These are phyloP conservation scores for Cervus canadensis DNA, from an alignment of 2,113 vertebrate genomes.

Conservation along the genomic window DNA sequence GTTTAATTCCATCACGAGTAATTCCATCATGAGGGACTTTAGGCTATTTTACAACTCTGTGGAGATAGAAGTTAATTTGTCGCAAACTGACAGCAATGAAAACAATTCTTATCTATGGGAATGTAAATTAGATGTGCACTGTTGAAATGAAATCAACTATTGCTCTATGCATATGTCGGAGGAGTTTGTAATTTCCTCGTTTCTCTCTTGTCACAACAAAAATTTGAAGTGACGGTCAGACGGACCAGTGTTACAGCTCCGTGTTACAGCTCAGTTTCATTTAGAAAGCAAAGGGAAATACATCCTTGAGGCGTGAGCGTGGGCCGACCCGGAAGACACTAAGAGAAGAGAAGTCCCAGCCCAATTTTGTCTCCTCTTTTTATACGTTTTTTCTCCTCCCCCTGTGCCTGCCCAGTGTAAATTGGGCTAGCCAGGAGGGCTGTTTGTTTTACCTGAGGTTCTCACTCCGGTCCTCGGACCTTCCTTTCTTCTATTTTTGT, in stretches of 20 bases:
- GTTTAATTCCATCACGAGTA: background rate
- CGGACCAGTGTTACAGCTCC: background rate
- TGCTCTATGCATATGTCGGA: background rate
- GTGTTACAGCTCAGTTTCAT: background rate
- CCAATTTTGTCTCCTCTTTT: background rate
- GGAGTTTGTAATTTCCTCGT: background rate
- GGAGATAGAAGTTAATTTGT: background rate
- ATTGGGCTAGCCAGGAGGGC: background rate
- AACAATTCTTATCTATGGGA: background rate
- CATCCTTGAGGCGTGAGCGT: fast-evolving
- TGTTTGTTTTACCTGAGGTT: background rate
- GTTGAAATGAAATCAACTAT: background rate
- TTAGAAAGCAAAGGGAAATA: background rate
- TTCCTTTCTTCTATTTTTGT: background rate
- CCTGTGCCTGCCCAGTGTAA: background rate
- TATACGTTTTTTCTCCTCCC: background rate
- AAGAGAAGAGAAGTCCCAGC: background rate
- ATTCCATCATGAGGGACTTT: background rate
- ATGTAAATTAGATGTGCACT: background rate
- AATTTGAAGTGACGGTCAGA: background rate
- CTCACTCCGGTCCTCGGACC: background rate
- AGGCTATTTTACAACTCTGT: background rate
- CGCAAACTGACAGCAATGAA: background rate
- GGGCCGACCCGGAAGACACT: background rate
- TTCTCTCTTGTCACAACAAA: background rate